Percentiles rank a stretch among this genome's conserved stretches.
Conservation (phyloP, 2,888 invertebrate species). For the Epirrita christyi region DNA sequence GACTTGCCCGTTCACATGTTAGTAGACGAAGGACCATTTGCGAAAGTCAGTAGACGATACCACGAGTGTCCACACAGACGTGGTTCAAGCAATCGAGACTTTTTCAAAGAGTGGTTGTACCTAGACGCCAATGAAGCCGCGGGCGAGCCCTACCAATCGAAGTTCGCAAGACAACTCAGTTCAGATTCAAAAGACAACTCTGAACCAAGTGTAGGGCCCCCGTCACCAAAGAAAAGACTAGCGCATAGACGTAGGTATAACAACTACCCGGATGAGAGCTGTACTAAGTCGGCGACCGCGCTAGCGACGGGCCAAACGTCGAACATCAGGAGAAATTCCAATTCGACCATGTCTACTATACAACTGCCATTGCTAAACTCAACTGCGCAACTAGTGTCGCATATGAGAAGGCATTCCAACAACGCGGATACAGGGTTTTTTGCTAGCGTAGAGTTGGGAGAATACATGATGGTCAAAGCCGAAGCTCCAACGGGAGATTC, state of each 20-base stretch:
- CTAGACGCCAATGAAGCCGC: conserved; percentile 70
- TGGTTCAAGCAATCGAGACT: conserved; percentile 69
- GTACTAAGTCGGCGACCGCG: conserved; percentile 79
- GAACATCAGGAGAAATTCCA: conserved; percentile 85
- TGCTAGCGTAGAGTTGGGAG: conserved; percentile 80
- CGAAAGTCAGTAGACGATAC: conserved; percentile 74
- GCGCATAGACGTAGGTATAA: conserved; percentile 72
- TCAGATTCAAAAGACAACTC: conserved; percentile 82
- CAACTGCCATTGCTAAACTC: conserved; percentile 82
- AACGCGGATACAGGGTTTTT: conserved; percentile 86
- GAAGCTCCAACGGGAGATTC: conserved; percentile 76
- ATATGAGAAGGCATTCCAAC: conserved; percentile 86
- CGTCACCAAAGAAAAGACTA: conserved; percentile 72
- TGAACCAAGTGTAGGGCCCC: conserved; percentile 77
- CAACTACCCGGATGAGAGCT: conserved; percentile 77
- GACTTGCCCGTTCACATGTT: conserved; percentile 70
- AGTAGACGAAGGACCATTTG: conserved; percentile 76
- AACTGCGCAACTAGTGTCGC: conserved; percentile 78
- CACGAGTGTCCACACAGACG: conserved; percentile 72
- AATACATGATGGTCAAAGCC: conserved; percentile 81
- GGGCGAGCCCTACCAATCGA: conserved; percentile 79
- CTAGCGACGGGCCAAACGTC: conserved; percentile 75
- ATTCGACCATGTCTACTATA: conserved; percentile 86
- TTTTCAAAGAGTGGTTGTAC: conserved; percentile 79
- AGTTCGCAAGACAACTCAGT: conserved; percentile 81